Evolutionary conservation across 2,797 vertebrate species (phyloP), one percentile per base, ranked within the genome.

Genomic region (Gouania willdenowi): DNA sequence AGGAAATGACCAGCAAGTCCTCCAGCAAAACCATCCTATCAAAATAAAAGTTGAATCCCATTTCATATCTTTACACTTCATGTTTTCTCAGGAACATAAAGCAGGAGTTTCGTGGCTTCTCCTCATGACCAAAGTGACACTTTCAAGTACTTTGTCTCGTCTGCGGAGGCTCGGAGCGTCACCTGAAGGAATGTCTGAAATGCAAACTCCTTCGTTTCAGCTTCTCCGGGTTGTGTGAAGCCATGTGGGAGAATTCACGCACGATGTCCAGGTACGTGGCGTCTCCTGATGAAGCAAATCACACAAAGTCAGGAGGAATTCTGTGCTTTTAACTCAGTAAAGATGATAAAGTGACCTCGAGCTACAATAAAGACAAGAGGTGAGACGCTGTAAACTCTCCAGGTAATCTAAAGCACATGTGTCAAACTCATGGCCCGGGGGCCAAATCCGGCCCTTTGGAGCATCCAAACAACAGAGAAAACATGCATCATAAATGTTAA

Each of bases 171-270:
- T 14, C 23, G 40, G 2, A 2, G n/a, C 22, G 53, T 59, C 80
- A 88, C 72, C 85, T 83, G 87, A 89, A 89, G 49, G 87, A 90
- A 55, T 89, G 91, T 9, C 89, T 81, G 83, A 92, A 90, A 46
- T 93, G 87, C 12, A 91, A 72, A 29, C 89, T 92, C 66, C 91
- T 84, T 10, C 91, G 75, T 28, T 91, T 92, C 66, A 95, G 85
- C 58, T 95, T 96, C 73, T 97, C 94, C 0, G 89, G 93, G 62
- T 93, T 88, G 78, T 94, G 90, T 0, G 92, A 94, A 0, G 93
- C 93, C 92, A 94, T 93, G 81, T 94, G 91, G 20, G 92, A 94
- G 68, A 94, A 93, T 30, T 94, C 93, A 9, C 90, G 52, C 77
- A 94, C 93, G 86, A 94, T 93, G 82, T 94, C 92, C 4, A 92